Base-by-base conservation (phyloP, 2,113 vertebrate genomes). In the Prionailurus viverrinus region DNA sequence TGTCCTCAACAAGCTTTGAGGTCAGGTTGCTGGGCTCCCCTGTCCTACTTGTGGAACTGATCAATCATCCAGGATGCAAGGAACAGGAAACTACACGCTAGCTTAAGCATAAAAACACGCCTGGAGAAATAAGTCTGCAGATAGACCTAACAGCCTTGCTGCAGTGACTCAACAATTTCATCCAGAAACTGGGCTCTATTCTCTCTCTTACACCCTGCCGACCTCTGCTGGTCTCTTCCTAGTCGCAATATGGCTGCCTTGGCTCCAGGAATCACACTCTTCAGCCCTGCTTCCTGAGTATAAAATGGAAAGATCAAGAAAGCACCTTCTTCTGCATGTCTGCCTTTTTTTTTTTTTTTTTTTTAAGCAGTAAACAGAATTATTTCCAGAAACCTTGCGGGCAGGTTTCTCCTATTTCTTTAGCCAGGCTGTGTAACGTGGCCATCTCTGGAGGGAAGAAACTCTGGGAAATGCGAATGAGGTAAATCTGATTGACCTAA, bases 291-390 rank as follows among this genome's bases (percentile, higher is more conserved):
- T 88, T 94, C 93, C 68, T 69, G 63, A 89, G 51, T 74, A 92
- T 14, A 55, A 88, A 71, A 23, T 41, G 11, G 27, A 69, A 93
- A 80, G 51, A 55, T 11, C 15, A 45, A 92, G 48, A 79, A 27
- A 78, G 36, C 16, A 65, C 10, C 0, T 69, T 11, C 45, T 27
- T 91, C 78, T 5, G 29, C 23, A 48, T 29, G 25, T 1, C 4
- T 16, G 41, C 15, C 33, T 74, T 95, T 48, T 92, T 94, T 68
- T 31, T 95, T 55, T 94, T 55, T 94, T 94, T 66, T 73, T 95
- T 55, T 94, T 94, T 61, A 11, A 89, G 69, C 1, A 5, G 8
- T 19, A 85, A 74, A 85, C 2, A 76, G 84, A 80, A 89, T 15
- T 16, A 73, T 41, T 48, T 33, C 69, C 48, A 29, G 39, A 36